These are phyloP conservation scores for Cancer borealis DNA, from an alignment of 2,888 invertebrate species.

Conservation along the genomic window DNA sequence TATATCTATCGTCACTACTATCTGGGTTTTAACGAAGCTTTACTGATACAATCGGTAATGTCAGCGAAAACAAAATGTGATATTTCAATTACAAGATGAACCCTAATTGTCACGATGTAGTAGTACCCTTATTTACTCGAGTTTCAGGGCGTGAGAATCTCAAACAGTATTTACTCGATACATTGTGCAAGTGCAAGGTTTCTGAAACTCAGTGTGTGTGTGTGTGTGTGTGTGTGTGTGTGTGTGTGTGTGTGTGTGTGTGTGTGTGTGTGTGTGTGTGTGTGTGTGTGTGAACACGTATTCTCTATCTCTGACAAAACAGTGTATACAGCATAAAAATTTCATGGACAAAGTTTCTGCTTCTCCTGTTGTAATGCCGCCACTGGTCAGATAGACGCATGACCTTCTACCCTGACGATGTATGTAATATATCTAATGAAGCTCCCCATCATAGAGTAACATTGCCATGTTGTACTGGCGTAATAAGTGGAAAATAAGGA, in stretches of 20 bases:
- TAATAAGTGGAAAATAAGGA: background rate
- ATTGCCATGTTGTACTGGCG: background rate
- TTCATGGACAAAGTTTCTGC: no score
- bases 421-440: no score
- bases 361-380: no score
- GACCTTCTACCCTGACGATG: no score
- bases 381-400: no score
- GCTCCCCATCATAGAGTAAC: no score
- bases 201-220: background rate
- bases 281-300: slow-evolving; percentile 1
- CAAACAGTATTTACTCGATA: background rate
- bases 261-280: slow-evolving; percentile 43
- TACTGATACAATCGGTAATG: background rate
- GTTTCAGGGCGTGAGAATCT: background rate
- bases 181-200: background rate
- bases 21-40: background rate
- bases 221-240: background rate
- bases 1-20: no score
- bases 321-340: no score
- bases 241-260: slow-evolving; percentile 20
- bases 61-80: background rate
- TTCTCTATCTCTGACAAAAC: background rate
- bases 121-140: background rate
- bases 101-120: background rate
- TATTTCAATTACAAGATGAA: background rate